Evolutionary conservation across 35 echinoderm and acorn worm genomes (phyloP).

Genomic region (Stichopus chloronotus): DNA sequence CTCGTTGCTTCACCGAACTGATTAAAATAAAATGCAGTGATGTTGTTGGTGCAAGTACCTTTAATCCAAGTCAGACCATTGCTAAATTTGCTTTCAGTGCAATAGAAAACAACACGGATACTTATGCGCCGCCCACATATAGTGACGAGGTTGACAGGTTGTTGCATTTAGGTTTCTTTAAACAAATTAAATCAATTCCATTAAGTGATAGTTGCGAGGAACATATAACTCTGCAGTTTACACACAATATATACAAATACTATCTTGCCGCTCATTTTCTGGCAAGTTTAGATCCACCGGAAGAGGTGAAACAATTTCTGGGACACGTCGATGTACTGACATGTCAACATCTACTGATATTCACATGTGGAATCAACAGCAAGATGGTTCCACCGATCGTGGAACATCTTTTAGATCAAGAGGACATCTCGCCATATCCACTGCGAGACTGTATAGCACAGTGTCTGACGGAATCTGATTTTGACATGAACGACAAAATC

Average conservation of each 20-base stretch:
- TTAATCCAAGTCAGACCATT: neutral
- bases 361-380: neutral
- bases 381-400: neutral
- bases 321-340: neutral
- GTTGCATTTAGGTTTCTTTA: too few species aligned
- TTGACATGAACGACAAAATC: neutral
- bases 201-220: too few species aligned
- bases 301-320: neutral
- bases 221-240: neutral
- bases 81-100: neutral
- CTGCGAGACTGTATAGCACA: neutral
- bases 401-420: neutral
- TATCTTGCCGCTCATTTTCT: neutral
- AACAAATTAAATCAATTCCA: neutral
- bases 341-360: neutral
- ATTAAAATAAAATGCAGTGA: neutral
- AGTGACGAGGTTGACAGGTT: neutral
- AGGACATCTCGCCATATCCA: neutral
- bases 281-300: neutral
- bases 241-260: neutral
- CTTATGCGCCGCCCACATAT: neutral
- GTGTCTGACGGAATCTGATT: neutral
- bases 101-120: neutral
- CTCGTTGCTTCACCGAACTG: neutral
- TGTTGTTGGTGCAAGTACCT: neutral